Base-by-base conservation (phyloP, 2,888 invertebrate species). In the Vesta saturnalis region DNA sequence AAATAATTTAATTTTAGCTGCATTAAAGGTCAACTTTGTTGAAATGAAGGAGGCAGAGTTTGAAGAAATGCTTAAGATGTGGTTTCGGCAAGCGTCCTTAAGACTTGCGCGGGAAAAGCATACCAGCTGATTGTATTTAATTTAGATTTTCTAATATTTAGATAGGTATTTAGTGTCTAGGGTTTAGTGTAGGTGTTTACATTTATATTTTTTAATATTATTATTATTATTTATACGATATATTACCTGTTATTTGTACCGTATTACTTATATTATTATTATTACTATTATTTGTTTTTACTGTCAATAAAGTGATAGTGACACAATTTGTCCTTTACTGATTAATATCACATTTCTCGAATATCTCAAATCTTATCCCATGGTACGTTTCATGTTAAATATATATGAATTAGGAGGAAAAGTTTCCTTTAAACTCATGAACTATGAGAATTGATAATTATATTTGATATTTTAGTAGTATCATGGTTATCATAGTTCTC, bases 31-130 rank as follows among this genome's bases (percentile, higher is more conserved):
- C 43, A n/a, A n/a, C 43, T 43, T 43, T 43, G 43, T 43, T 43
- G 43, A 43, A n/a, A 43, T 43, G 43, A 43, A 43, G 15, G 43
- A 43, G 43, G n/a, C 43, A n/a, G 43, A 43, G 15, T 43, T 43
- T 43, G 43, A 43, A 43, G 43, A n/a, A 43, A 43, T 43, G 43
- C 3, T 43, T 3, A 43, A 43, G 43, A 2, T 43, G n/a, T 43
- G 43, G 43, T 43, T 43, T 43, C 43, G 15, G 43, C 43, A 43
- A n/a, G 43, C 43, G 43, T 43, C 43, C 43, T 43, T 43, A 43
- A 43, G 43, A n/a, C 43, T 43, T 43, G 15, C 43, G 5, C 43
- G 43, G 43, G 43, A 43, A 43, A 43, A 30, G 10, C 30, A 30
- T 30, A 30, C 30, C 30, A 30, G 30, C 30, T 30, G 10, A 10